Conservation (phyloP, 2,113 vertebrate species). For the Hypocryptadius cinnamomeus region DNA sequence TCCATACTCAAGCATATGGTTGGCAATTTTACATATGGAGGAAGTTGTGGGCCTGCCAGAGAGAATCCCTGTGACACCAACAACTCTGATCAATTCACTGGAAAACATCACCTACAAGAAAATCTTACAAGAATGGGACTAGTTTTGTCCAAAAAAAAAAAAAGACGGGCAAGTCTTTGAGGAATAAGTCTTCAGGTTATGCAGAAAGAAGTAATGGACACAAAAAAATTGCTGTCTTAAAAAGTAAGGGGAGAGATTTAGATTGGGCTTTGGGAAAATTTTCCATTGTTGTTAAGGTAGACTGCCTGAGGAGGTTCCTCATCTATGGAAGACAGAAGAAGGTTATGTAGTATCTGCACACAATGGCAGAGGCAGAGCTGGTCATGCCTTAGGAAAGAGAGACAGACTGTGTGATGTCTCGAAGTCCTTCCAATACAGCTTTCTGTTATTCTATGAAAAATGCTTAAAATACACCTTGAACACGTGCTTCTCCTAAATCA, state of each 20-base stretch:
- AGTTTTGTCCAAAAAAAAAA: background rate
- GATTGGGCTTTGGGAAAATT: background rate
- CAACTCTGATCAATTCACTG: background rate
- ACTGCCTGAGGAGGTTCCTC: background rate
- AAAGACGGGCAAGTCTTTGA: background rate
- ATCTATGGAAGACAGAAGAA: background rate
- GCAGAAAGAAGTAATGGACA: background rate
- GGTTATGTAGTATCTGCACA: background rate
- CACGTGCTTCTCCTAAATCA: background rate
- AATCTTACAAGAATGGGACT: background rate
- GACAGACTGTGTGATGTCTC: background rate
- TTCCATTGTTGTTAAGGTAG: background rate
- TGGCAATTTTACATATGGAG: background rate
- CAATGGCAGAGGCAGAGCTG: background rate
- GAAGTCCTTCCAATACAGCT: background rate
- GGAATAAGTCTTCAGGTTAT: background rate
- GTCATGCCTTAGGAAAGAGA: background rate
- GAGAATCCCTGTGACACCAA: background rate
- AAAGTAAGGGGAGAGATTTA: background rate
- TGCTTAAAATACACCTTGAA: background rate
- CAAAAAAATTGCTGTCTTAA: background rate
- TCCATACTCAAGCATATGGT: background rate
- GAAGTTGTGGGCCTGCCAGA: background rate
- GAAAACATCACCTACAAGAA: background rate
- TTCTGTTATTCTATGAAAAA: background rate